Percentiles rank a stretch among this genome's conserved stretches.
phyloP scores from a whole-genome alignment of 2,888 invertebrate species.

The Hemaris fuciformis region DNA sequence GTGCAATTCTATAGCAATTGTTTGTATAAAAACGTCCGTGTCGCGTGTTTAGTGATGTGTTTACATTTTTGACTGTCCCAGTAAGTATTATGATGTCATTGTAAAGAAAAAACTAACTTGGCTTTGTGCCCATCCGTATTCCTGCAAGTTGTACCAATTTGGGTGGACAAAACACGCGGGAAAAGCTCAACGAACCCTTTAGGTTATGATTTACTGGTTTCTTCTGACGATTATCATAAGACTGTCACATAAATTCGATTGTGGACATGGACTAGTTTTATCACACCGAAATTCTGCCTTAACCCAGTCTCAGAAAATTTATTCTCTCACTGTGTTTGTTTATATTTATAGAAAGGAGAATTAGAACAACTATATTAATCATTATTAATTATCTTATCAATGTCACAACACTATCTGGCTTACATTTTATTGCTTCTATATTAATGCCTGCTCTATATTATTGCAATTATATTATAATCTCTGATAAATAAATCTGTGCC shows the following conservation, averaged over 20 bases:
- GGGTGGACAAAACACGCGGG: conserved; percentile 63
- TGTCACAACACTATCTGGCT: neutral
- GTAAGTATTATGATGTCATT: conserved; percentile 80
- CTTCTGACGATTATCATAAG: conserved; percentile 27
- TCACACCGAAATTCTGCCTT: neutral
- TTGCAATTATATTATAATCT: too few species aligned
- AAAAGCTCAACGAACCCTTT: conserved; percentile 61
- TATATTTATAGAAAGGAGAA: neutral
- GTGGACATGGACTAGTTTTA: conserved; percentile 23
- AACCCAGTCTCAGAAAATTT: neutral
- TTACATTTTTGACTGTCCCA: conserved; percentile 73
- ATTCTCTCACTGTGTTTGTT: neutral
- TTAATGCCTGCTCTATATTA: too few species aligned
- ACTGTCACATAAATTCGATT: neutral
- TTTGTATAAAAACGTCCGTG: conserved; percentile 45
- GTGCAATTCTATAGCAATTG: conserved; percentile 30
- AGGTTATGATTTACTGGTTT: conserved; percentile 63
- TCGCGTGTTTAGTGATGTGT: conserved; percentile 69
- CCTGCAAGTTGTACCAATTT: conserved; percentile 63
- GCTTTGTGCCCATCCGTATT: conserved; percentile 80
- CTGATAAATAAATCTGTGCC: too few species aligned
- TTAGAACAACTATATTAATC: neutral
- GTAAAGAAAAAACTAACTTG: conserved; percentile 76
- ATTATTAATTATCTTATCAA: neutral
- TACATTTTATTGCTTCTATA: neutral